Evolutionary conservation across 2,888 invertebrate species (phyloP), one percentile per base, ranked within the genome.

Genomic region (Melipona beecheii): DNA sequence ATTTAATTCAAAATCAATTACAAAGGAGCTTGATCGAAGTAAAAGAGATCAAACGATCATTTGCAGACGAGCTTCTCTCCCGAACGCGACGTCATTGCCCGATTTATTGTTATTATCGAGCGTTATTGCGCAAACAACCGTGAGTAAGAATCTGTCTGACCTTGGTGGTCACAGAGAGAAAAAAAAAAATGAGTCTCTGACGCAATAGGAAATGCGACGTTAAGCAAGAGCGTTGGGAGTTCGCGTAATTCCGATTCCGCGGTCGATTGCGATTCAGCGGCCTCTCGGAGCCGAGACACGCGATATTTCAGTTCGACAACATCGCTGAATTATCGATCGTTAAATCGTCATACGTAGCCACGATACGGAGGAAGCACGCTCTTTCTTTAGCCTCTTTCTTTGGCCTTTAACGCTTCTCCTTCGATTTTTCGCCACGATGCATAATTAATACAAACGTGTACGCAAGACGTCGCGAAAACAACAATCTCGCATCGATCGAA

Each of bases 151-250:
- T 60, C 19, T 15, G 58, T 3, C 0, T 27, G 70, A 17, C 62
- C 60, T 69, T 64, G 43, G 43, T 9, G 43, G 43, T 31, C 0
- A 0, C 31, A 19, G n/a, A n/a, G n/a, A n/a, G n/a, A n/a, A 13
- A 49, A 71, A 79, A 72, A 68, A 79, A 74, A 68, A 78, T 54
- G 13, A 15, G 13, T 50, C 36, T 52, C 43, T 75, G 83, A 84
- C 50, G 62, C 31, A 85, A 82, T 43, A 73, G 84, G 75, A 75
- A 78, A 71, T 64, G 72, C 83, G 77, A 81, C 69, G 69, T 43
- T 52, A 5, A 49, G n/a, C 36, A 69, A 49, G 54, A 69, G 65
- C n/a, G 24, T 62, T 54, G 50, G 36, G 31, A 21, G n/a, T 17
- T 36, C 50, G 64, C 66, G 71, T 27, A 72, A 81, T 62, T 56